phyloP scores from a whole-genome alignment of 2,113 vertebrate genomes.

The Leptobrachium leishanense region DNA sequence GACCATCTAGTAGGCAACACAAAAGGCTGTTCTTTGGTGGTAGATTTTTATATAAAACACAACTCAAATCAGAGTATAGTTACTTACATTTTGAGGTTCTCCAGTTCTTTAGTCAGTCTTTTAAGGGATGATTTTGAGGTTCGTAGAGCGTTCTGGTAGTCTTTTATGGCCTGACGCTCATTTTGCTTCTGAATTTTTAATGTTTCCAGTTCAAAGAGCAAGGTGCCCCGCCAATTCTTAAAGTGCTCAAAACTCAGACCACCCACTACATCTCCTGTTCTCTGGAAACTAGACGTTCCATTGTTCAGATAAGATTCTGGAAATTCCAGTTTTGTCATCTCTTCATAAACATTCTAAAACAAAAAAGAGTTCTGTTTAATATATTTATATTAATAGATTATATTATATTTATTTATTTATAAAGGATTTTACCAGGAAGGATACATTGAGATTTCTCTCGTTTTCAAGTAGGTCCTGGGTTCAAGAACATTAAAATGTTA shows the following conservation, averaged over 20 bases:
- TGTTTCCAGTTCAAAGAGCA: slow-evolving; percentile 70
- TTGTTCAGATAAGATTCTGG: slow-evolving; percentile 42
- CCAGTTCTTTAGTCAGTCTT: slow-evolving; percentile 68
- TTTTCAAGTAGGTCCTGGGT: no score
- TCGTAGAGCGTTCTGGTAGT: slow-evolving; percentile 67
- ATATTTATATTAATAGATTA: no score
- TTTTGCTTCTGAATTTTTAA: slow-evolving; percentile 73
- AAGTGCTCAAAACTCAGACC: background rate
- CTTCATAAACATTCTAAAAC: slow-evolving; percentile 62
- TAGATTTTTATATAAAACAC: no score
- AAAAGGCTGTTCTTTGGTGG: no score
- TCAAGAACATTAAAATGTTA: no score
- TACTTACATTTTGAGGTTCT: slow-evolving; percentile 80
- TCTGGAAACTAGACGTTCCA: background rate
- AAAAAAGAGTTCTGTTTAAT: background rate
- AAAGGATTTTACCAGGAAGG: no score
- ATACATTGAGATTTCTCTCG: no score
- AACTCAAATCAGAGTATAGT: background rate
- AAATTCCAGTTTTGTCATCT: slow-evolving; percentile 60
- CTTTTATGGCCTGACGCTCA: slow-evolving; percentile 68
- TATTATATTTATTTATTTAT: no score
- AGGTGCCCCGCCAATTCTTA: slow-evolving; percentile 7
- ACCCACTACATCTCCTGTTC: slow-evolving; percentile 51
- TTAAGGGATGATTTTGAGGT: slow-evolving; percentile 63
- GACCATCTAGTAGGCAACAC: no score